Conservation (phyloP, 2,797 vertebrate genomes). For the Crypturellus tataupa region DNA sequence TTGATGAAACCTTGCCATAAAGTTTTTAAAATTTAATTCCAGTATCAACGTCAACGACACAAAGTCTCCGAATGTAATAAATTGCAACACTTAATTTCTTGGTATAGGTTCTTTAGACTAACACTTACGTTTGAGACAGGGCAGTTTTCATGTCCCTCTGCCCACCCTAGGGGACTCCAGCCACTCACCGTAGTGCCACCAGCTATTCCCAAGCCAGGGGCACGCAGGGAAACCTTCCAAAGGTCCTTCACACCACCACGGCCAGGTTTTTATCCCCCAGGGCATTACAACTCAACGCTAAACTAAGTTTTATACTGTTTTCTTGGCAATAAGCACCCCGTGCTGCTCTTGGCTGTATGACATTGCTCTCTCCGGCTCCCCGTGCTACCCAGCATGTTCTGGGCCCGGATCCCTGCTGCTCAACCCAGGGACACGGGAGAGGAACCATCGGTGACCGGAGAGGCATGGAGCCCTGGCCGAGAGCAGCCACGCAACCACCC, state of each 20-base stretch:
- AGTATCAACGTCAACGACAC: not conserved
- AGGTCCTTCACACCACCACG: not conserved
- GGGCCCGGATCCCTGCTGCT: too few species aligned
- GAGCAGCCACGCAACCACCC: not conserved
- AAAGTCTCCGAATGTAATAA: not conserved
- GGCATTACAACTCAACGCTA: not conserved
- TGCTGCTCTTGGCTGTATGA: not conserved
- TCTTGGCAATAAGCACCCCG: not conserved
- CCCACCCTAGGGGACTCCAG: not conserved
- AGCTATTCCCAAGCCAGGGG: not conserved
- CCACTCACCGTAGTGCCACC: not conserved
- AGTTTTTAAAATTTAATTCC: not conserved
- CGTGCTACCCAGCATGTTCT: too few species aligned
- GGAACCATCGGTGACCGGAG: not conserved
- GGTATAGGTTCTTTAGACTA: not conserved
- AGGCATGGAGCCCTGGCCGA: not conserved
- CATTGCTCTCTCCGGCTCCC: not conserved
- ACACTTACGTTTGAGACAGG: not conserved
- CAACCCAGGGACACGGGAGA: not conserved
- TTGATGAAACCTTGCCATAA: not conserved
- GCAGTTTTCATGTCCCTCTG: not conserved
- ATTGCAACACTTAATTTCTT: not conserved
- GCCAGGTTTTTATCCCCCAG: not conserved
- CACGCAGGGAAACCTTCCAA: rapidly evolving
- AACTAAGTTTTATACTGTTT: not conserved